Base-by-base conservation (phyloP, 2,797 vertebrate species). In the Rhinophrynus dorsalis region DNA sequence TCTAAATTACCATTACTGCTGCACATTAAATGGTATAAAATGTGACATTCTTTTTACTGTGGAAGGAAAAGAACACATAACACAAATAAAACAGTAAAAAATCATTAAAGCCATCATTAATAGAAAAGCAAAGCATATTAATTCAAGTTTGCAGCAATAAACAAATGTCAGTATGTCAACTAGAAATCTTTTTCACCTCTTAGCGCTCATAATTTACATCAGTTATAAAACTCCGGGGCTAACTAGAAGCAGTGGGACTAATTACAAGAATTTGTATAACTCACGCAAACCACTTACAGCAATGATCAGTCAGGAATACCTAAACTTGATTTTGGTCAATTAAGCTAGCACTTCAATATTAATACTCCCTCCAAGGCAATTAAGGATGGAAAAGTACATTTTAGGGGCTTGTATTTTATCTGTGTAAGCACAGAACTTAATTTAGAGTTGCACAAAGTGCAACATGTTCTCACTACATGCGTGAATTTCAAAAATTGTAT, bases 171-270 rank as follows among this genome's bases (percentile, higher is more conserved):
- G 66, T 5, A 1, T 74, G 76, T 81, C 82, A 86, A 78, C 70
- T 73, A 55, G 59, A 79, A 80, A 82, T 47, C 79, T 77, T 77
- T 79, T 76, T 74, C 81, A 76, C 75, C 80, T 82, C 81, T 48
- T 80, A 80, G 83, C 78, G 78, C 80, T 84, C 44, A 9, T 83
- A 82, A 84, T 84, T 87, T 83, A 79, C 54, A 67, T 74, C 63
- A 61, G 72, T 75, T 75, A 57, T 81, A 78, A 79, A 80, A 82
- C 66, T 77, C 66, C 67, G 76, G 52, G 21, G 67, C 65, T 80
- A 79, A 82, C 81, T 68, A 63, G 80, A 78, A 75, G 66, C 75
- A 66, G 44, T 52, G 77, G 83, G 83, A 81, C 80, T 88, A 85
- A 86, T 88, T 85, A 83, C 0, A 6, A 76, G 70, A 59, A 80